A percentile compares a stretch with the other conserved stretches of the same genome.
Conservation (phyloP, 2,113 vertebrate genomes). For the Acrocephalus kingi region DNA sequence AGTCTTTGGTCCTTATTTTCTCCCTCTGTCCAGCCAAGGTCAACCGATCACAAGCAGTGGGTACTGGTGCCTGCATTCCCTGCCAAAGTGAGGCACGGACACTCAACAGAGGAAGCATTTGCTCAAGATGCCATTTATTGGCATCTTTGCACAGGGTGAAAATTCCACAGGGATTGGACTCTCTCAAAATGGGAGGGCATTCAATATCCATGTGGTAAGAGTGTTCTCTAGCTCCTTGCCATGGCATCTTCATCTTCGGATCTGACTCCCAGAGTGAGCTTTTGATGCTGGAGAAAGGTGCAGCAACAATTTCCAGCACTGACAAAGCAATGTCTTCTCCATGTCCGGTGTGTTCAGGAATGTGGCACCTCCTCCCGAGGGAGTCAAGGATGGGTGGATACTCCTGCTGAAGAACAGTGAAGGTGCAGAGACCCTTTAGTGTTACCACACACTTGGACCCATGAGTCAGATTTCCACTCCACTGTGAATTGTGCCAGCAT, state of each 20-base stretch:
- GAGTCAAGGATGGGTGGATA: neutral
- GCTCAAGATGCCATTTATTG: neutral
- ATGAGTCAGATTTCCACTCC: neutral
- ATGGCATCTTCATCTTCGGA: rapidly evolving
- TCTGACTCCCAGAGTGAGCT: neutral
- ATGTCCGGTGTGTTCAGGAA: neutral
- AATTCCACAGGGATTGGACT: neutral
- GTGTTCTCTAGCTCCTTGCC: neutral
- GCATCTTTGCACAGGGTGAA: neutral
- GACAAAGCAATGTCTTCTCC: neutral
- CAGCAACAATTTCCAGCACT: neutral
- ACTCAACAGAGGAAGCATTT: neutral
- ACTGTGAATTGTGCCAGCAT: neutral
- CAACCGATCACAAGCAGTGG: neutral
- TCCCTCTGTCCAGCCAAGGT: neutral
- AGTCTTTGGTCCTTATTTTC: neutral
- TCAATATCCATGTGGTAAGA: neutral
- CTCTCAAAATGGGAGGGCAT: neutral
- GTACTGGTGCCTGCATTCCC: neutral
- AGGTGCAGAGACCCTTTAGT: neutral
- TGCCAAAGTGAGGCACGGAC: neutral
- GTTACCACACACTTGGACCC: no score
- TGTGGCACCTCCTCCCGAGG: neutral
- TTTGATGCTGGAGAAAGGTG: neutral
- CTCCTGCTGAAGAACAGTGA: neutral